phyloP scores from a whole-genome alignment of 2,113 vertebrate genomes.

The Larimichthys polyactis region DNA sequence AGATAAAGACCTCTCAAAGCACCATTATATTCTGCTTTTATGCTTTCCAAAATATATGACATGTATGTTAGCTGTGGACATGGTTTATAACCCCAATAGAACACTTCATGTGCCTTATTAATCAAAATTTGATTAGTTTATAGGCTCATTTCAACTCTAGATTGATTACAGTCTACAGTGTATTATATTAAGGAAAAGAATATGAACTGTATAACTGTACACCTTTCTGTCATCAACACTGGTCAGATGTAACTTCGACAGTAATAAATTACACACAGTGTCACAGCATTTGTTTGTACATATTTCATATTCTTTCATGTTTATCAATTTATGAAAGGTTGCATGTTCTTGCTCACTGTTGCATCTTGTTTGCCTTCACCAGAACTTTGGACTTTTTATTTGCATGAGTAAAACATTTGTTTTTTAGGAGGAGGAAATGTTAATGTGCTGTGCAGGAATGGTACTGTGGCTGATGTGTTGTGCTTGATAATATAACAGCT shows the following conservation, averaged over 20 bases:
- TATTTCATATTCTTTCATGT: neutral
- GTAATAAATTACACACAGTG: no score
- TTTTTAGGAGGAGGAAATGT: neutral
- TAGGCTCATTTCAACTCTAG: neutral
- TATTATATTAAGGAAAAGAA: neutral
- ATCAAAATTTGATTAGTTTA: neutral
- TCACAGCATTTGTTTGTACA: no score
- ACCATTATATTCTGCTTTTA: neutral
- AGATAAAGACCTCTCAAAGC: neutral
- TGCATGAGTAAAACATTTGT: constrained; percentile 8
- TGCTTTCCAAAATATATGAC: neutral
- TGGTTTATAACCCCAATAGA: neutral
- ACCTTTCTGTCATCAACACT: no score
- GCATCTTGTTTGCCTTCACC: neutral
- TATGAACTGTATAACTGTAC: neutral
- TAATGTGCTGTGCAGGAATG: neutral
- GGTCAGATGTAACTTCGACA: no score
- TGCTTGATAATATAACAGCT: neutral
- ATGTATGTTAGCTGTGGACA: neutral
- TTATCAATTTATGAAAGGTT: neutral
- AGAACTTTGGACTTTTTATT: constrained; percentile 1
- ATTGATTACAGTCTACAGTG: neutral
- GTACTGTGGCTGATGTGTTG: neutral
- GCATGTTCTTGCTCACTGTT: constrained; percentile 3
- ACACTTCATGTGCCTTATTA: neutral